Percentiles rank a stretch among this genome's conserved stretches.
phyloP scores from a whole-genome alignment of 2,113 vertebrate species.

The Plestiodon gilberti region DNA sequence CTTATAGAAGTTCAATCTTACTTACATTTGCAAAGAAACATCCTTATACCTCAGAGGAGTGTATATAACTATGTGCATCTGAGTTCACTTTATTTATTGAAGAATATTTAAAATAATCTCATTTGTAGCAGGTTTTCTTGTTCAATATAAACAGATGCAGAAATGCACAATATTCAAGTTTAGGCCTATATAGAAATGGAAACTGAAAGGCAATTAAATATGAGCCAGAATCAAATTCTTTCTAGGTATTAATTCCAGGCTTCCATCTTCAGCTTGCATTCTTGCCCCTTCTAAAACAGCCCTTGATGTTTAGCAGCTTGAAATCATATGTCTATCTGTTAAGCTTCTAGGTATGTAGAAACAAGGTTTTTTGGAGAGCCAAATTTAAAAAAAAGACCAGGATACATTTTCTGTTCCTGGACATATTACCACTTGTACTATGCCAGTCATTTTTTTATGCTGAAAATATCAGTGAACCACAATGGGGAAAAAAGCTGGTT shows the following conservation, averaged over 20 bases:
- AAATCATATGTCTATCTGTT: slow-evolving; percentile 61
- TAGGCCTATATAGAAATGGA: slow-evolving; percentile 49
- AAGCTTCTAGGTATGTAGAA: slow-evolving; percentile 70
- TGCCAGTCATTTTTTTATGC: slow-evolving; percentile 36
- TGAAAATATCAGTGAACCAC: slow-evolving; percentile 52
- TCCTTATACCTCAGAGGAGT: slow-evolving; percentile 50
- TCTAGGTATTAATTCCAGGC: slow-evolving; percentile 69
- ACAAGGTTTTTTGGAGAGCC: slow-evolving; percentile 64
- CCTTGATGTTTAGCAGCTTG: slow-evolving; percentile 68
- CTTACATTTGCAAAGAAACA: slow-evolving; percentile 51
- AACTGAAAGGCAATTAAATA: slow-evolving; percentile 62
- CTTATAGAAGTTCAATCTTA: slow-evolving; percentile 4
- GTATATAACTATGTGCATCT: slow-evolving; percentile 30
- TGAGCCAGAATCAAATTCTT: slow-evolving; percentile 64
- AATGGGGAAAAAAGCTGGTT: slow-evolving; percentile 36
- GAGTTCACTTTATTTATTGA: slow-evolving; percentile 63
- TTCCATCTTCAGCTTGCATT: slow-evolving; percentile 63
- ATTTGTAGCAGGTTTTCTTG: slow-evolving; percentile 41
- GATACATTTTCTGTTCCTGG: slow-evolving; percentile 61
- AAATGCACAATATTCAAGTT: slow-evolving; percentile 40
- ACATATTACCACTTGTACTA: slow-evolving; percentile 36
- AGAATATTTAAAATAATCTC: slow-evolving; percentile 47
- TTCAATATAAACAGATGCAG: slow-evolving; percentile 57
- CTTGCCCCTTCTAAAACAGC: slow-evolving; percentile 68
- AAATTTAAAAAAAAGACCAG: slow-evolving; percentile 70